phyloP scores from a whole-genome alignment of 2,888 invertebrate genomes.

The Cataglyphis cursor region DNA sequence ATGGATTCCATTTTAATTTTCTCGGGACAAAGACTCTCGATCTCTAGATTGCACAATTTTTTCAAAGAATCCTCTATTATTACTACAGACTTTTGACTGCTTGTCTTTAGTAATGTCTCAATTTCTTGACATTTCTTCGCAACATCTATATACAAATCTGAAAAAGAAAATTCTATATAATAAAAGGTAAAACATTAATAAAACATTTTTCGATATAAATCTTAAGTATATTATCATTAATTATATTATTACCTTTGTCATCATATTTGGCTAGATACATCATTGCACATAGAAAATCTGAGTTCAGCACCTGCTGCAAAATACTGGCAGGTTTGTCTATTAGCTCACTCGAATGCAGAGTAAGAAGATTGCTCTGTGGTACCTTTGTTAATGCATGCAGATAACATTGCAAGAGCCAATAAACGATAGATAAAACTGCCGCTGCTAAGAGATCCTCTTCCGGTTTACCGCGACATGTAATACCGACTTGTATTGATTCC shows the following conservation, averaged over 20 bases:
- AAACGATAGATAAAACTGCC: constrained; percentile 93
- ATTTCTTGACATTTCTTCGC: constrained; percentile 93
- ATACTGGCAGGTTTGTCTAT: constrained; percentile 91
- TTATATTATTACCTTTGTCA: constrained; percentile 89
- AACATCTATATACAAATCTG: constrained; percentile 90
- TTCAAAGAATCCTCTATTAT: constrained; percentile 89
- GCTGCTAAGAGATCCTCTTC: constrained; percentile 95
- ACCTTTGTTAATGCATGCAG: constrained; percentile 87
- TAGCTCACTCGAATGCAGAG: constrained; percentile 89
- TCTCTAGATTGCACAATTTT: constrained; percentile 89
- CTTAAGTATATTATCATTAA: background rate
- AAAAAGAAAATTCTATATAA: constrained; percentile 63
- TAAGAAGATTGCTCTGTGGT: constrained; percentile 79
- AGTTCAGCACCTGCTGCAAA: constrained; percentile 90
- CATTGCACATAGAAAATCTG: constrained; percentile 93
- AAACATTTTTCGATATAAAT: background rate
- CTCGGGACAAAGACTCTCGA: constrained; percentile 88
- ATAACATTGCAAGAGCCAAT: constrained; percentile 94
- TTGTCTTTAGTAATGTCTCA: constrained; percentile 89
- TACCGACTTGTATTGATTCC: constrained; percentile 90
- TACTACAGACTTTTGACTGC: constrained; percentile 88
- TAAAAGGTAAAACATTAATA: background rate
- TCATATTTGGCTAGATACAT: constrained; percentile 94
- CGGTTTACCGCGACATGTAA: constrained; percentile 92
- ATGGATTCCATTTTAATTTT: constrained; percentile 89